Conservation (phyloP, 2,113 vertebrate genomes). For the Stercorarius parasiticus region DNA sequence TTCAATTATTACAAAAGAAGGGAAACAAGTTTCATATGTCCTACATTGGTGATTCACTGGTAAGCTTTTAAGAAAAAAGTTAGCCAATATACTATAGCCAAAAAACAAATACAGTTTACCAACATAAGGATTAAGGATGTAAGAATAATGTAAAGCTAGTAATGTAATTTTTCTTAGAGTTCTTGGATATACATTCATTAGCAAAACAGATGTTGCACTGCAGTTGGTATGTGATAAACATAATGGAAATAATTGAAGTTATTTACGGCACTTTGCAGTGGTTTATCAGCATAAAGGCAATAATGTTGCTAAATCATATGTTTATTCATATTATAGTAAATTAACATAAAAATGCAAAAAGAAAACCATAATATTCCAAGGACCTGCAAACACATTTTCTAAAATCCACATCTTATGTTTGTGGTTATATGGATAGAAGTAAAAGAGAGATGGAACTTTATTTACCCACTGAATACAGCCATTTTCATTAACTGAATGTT, state of each 20-base stretch:
- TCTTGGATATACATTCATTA: not conserved
- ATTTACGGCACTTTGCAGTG: not conserved
- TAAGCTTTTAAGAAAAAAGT: not conserved
- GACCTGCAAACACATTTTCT: not conserved
- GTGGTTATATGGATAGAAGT: not conserved
- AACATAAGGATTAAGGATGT: not conserved
- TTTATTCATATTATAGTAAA: not conserved
- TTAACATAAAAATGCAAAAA: not conserved
- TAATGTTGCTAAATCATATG: not conserved
- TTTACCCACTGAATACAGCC: not conserved
- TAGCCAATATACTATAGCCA: not conserved
- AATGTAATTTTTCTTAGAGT: not conserved
- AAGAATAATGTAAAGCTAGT: not conserved
- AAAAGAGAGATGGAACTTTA: not conserved
- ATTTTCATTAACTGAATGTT: not conserved
- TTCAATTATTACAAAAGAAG: not conserved
- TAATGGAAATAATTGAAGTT: not conserved
- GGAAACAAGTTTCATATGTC: not conserved
- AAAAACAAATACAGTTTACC: not conserved
- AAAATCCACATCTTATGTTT: not conserved
- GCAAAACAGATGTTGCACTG: not conserved
- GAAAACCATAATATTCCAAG: not conserved
- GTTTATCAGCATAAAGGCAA: not conserved
- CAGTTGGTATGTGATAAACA: not conserved
- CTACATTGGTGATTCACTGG: not conserved